phyloP scores from a whole-genome alignment of 2,888 invertebrate species.

The Anodontia alba region DNA sequence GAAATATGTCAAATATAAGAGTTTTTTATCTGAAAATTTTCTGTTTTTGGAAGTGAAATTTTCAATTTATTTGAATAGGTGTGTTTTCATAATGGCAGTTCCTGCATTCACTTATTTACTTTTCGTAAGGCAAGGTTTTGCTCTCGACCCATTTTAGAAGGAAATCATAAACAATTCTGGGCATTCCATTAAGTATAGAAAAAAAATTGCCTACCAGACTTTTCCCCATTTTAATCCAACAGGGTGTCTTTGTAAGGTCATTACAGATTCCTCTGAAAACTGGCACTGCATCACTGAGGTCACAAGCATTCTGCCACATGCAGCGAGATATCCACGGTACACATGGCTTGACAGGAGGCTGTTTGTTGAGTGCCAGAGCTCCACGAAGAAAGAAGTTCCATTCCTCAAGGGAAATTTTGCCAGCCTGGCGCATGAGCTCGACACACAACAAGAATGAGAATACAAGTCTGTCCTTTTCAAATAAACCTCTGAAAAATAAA shows the following conservation, averaged over 20 bases:
- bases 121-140: too few species aligned
- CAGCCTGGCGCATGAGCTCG: conserved; percentile 90
- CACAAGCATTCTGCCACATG: conserved; percentile 89
- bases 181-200: too few species aligned
- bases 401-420: conserved; percentile 87
- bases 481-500: conserved; percentile 80
- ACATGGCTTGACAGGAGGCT: conserved; percentile 86
- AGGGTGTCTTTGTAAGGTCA: conserved; percentile 80
- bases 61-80: too few species aligned
- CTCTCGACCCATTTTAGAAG: too few species aligned
- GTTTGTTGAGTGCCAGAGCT: conserved; percentile 83
- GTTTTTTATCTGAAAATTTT: too few species aligned
- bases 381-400: conserved; percentile 94
- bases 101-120: too few species aligned
- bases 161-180: too few species aligned
- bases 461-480: conserved; percentile 85
- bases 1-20: too few species aligned
- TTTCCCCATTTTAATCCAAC: conserved; percentile 77
- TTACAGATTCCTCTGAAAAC: conserved; percentile 80
- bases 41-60: too few species aligned
- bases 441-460: conserved; percentile 90
- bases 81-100: too few species aligned
- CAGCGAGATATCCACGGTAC: conserved; percentile 87
- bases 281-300: conserved; percentile 87
- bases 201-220: conserved; percentile 71